Conservation (phyloP, 1,140 invertebrate species). For the Dreissena rostriformis region DNA sequence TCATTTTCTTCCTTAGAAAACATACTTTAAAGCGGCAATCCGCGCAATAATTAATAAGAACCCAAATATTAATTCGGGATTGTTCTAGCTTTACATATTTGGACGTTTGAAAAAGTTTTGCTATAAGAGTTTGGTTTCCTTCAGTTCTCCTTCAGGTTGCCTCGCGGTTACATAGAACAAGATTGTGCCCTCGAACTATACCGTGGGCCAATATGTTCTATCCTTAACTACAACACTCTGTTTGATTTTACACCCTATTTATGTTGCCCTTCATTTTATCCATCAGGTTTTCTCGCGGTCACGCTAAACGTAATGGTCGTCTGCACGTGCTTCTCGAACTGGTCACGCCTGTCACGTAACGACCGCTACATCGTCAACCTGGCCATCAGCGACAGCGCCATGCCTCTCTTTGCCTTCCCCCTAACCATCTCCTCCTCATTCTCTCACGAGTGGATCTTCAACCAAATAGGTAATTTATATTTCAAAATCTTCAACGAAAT, state of each 20-base stretch:
- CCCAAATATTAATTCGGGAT: too few species aligned
- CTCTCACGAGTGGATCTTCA: conserved; percentile 35
- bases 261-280: not conserved
- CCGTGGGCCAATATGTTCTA: too few species aligned
- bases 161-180: too few species aligned
- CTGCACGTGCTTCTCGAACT: conserved; percentile 36
- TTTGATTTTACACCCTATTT: too few species aligned
- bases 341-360: conserved; percentile 1
- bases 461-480: conserved; percentile 9
- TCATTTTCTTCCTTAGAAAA: conserved; percentile 16
- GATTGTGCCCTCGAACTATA: too few species aligned
- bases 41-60: too few species aligned
- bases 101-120: too few species aligned
- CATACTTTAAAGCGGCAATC: too few species aligned
- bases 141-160: too few species aligned
- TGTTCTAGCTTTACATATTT: too few species aligned
- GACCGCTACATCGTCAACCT: conserved; percentile 49
- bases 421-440: conserved; percentile 36
- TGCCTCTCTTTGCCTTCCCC: conserved; percentile 25
- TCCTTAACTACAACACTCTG: too few species aligned
- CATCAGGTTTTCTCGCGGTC: conserved; percentile 29
- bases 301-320: conserved; percentile 28
- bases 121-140: too few species aligned
- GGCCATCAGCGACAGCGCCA: conserved; percentile 13
- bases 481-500: not conserved